These are phyloP conservation scores for Halichoeres trimaculatus DNA, from an alignment of 2,113 vertebrate genomes.

Conservation along the genomic window DNA sequence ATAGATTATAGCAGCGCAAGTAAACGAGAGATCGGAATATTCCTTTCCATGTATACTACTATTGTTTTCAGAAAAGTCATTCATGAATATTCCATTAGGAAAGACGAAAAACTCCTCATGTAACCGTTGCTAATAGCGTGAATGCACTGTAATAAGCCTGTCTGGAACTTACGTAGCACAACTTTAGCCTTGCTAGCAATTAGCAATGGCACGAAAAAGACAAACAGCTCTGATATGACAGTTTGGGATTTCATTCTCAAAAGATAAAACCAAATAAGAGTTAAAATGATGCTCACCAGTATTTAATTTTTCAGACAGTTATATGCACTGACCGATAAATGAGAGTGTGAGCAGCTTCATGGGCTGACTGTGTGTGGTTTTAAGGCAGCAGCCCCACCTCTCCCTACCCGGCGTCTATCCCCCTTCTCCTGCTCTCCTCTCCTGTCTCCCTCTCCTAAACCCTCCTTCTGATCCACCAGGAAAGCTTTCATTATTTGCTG, in stretches of 20 bases:
- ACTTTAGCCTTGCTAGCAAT: background rate
- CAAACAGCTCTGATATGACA: background rate
- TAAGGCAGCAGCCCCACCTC: conserved; percentile 42
- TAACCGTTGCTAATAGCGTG: no score
- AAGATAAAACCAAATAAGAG: background rate
- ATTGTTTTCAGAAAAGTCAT: no score
- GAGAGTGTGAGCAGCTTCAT: conserved; percentile 4
- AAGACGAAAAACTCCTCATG: no score
- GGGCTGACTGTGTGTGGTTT: conserved; percentile 26
- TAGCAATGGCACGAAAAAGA: background rate
- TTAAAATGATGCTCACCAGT: no score
- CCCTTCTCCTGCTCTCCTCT: conserved; percentile 43
- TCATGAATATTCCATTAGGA: no score
- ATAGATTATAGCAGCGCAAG: no score
- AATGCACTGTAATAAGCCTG: background rate
- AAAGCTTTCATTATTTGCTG: conserved; percentile 83
- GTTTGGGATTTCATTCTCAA: background rate
- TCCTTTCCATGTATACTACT: no score
- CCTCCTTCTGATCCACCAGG: conserved; percentile 68
- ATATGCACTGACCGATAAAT: conserved; percentile 22
- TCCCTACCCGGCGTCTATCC: conserved; percentile 26
- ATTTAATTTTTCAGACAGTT: no score
- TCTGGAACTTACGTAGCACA: background rate
- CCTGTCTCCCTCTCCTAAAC: conserved; percentile 55
- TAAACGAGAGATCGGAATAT: no score